phyloP scores from a whole-genome alignment of 1,140 invertebrate species.

The Portunus trituberculatus region DNA sequence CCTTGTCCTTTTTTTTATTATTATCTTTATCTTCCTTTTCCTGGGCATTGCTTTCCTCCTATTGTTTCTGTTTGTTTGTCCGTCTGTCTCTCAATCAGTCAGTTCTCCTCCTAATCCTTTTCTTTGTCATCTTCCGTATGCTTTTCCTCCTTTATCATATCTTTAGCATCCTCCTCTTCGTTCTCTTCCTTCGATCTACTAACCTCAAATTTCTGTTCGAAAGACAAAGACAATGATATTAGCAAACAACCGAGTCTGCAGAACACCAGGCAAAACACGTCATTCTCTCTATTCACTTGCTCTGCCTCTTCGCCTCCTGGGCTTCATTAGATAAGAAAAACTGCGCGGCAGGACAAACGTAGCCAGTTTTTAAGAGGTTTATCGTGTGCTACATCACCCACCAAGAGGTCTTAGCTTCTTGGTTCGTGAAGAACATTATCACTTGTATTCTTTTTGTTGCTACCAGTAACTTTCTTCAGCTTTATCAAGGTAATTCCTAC shows the following conservation, averaged over 20 bases:
- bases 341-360: not conserved
- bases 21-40: not conserved
- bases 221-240: no score
- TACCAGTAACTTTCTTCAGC: not conserved
- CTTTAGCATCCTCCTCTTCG: no score
- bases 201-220: no score
- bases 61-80: not conserved
- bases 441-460: not conserved
- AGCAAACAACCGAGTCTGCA: not conserved
- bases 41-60: not conserved
- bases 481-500: not conserved
- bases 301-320: not conserved
- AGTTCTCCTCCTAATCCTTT: not conserved
- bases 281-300: not conserved
- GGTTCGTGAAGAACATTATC: not conserved
- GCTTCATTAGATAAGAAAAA: not conserved
- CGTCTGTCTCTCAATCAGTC: constrained; percentile 27
- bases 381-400: not conserved
- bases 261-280: not conserved
- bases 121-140: no score
- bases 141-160: no score
- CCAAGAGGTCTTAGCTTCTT: not conserved
- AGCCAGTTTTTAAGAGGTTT: not conserved
- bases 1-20: not conserved
- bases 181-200: no score